Evolutionary conservation across 2,888 invertebrate species (phyloP).

Genomic region (Drosophila parthenogenetica): DNA sequence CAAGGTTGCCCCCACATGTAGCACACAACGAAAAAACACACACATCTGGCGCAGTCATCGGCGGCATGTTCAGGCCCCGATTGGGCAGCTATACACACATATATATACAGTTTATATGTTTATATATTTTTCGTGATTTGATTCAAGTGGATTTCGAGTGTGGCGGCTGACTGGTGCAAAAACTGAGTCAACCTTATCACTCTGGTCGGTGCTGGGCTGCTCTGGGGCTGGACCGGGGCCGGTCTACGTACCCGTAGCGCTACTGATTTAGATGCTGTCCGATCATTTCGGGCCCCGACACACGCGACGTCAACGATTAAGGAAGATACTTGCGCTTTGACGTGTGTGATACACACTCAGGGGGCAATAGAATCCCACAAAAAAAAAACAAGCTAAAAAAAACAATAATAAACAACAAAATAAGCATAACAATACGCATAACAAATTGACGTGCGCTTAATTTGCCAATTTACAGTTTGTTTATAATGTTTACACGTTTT

Average conservation of each 20-base stretch:
- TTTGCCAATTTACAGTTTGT: constrained; percentile 58
- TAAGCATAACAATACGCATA: constrained; percentile 29
- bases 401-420: constrained; percentile 8
- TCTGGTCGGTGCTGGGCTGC: constrained; percentile 24
- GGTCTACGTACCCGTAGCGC: constrained; percentile 35
- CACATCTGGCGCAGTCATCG: constrained; percentile 41
- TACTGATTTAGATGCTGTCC: constrained; percentile 55
- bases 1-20: constrained; percentile 41
- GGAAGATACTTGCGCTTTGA: constrained; percentile 21
- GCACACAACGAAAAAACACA: background rate
- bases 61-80: constrained; percentile 78
- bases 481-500: background rate
- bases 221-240: constrained; percentile 52
- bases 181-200: constrained; percentile 72
- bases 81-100: constrained; percentile 44
- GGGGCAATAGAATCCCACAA: constrained; percentile 1
- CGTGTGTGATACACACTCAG: background rate
- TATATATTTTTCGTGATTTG: constrained; percentile 31
- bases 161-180: constrained; percentile 35
- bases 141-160: constrained; percentile 33
- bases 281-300: constrained; percentile 72
- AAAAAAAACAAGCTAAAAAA: constrained; percentile 12
- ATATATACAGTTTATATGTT: constrained; percentile 12
- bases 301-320: constrained; percentile 44
- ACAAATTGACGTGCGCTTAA: constrained; percentile 61